phyloP scores from a whole-genome alignment of 2,797 vertebrate genomes.

The Molossus molossus region DNA sequence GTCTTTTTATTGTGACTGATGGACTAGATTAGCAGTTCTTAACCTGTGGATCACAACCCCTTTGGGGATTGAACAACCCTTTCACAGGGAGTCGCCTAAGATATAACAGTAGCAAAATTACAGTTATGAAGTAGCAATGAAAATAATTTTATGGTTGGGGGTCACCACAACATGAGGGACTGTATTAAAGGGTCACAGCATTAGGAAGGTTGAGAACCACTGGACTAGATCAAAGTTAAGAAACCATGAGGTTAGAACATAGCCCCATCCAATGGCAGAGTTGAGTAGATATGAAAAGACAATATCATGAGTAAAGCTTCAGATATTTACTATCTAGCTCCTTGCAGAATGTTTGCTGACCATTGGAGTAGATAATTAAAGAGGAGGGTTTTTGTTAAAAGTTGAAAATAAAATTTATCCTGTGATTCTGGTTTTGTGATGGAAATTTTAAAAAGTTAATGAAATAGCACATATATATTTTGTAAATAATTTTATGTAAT shows the following conservation, averaged over 20 bases:
- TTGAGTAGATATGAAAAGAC: not conserved
- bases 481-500: conserved; percentile 41
- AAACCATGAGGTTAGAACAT: not conserved
- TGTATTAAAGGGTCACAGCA: too few species aligned
- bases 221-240: conserved; percentile 36
- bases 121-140: too few species aligned
- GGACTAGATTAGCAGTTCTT: not conserved
- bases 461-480: conserved; percentile 61
- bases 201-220: too few species aligned
- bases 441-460: conserved; percentile 62
- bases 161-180: too few species aligned
- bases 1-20: conserved; percentile 52
- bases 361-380: not conserved
- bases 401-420: conserved; percentile 56
- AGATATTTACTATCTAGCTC: not conserved
- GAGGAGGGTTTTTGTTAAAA: not conserved
- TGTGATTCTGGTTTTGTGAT: conserved; percentile 61
- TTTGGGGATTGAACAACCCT: too few species aligned
- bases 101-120: too few species aligned
- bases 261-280: not conserved
- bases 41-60: too few species aligned
- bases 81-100: too few species aligned
- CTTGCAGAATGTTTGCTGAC: not conserved
- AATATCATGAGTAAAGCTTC: not conserved
- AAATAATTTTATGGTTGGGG: too few species aligned